Evolutionary conservation across 2,113 vertebrate species (phyloP).

Genomic region (Eulemur rufifrons): DNA sequence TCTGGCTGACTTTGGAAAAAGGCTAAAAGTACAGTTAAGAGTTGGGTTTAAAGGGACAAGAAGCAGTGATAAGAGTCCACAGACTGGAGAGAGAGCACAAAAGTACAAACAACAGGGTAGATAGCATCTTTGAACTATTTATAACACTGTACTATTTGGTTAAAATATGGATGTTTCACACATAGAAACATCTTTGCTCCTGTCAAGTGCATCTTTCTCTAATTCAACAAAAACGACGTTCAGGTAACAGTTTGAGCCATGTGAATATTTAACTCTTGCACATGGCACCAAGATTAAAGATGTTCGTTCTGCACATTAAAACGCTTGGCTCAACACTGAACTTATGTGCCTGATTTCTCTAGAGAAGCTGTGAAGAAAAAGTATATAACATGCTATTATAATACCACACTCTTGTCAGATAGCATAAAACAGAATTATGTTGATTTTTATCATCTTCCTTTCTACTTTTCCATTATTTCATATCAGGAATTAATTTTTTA

Average conservation of each 20-base stretch:
- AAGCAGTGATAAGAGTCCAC: not conserved
- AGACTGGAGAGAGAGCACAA: not conserved
- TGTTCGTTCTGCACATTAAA: not conserved
- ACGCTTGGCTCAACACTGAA: not conserved
- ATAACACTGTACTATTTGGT: not conserved
- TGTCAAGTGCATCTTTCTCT: not conserved
- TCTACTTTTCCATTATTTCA: not conserved
- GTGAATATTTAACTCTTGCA: slow-evolving; percentile 13
- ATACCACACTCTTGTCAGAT: not conserved
- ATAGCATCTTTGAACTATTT: not conserved
- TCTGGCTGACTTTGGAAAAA: not conserved
- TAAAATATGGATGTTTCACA: not conserved
- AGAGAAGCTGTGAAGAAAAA: not conserved
- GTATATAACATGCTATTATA: not conserved
- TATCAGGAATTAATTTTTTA: not conserved
- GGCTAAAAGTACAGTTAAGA: not conserved
- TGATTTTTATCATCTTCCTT: slow-evolving; percentile 30
- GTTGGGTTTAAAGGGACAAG: not conserved
- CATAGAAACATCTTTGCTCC: not conserved
- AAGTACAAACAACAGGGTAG: not conserved
- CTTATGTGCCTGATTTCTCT: not conserved
- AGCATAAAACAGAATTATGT: not conserved
- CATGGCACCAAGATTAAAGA: slow-evolving; percentile 55
- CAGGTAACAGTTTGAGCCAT: not conserved
- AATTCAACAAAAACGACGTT: not conserved